These are phyloP conservation scores for Spea bombifrons DNA, from an alignment of 2,113 vertebrate genomes.

Conservation along the genomic window DNA sequence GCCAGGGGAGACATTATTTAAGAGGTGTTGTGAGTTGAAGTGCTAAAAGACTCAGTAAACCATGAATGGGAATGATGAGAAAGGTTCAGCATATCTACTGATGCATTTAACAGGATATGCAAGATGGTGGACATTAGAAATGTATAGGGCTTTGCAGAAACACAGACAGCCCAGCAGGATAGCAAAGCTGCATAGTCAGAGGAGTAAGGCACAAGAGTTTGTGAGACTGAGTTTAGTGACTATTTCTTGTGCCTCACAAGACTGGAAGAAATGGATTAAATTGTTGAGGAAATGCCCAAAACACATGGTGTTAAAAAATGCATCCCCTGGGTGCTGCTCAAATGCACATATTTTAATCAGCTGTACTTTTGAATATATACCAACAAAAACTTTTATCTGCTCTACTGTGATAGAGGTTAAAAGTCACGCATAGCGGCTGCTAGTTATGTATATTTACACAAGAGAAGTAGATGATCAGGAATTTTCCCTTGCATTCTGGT, in stretches of 20 bases:
- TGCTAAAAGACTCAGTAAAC: too few relatives aligned
- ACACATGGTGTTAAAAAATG: background rate
- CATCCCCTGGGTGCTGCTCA: background rate
- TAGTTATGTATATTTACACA: slow-evolving; percentile 7
- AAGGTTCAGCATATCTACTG: too few relatives aligned
- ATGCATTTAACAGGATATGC: too few relatives aligned
- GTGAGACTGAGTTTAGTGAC: background rate
- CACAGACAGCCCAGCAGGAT: background rate
- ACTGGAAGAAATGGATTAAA: background rate
- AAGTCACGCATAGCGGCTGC: background rate
- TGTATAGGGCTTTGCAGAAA: background rate
- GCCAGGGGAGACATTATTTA: too few relatives aligned
- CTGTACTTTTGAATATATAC: background rate
- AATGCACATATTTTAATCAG: background rate
- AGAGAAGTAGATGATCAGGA: background rate
- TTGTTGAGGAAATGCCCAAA: background rate
- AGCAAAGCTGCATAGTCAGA: background rate
- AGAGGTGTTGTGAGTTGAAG: too few relatives aligned
- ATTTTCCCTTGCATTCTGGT: slow-evolving; percentile 18
- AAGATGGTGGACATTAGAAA: too few relatives aligned
- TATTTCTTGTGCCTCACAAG: background rate
- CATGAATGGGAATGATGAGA: too few relatives aligned
- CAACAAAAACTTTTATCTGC: too few relatives aligned
- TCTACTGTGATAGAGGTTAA: background rate
- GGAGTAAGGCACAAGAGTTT: background rate